Evolutionary conservation across 2,888 invertebrate species (phyloP).

Genomic region (Chrysolina haemoptera): DNA sequence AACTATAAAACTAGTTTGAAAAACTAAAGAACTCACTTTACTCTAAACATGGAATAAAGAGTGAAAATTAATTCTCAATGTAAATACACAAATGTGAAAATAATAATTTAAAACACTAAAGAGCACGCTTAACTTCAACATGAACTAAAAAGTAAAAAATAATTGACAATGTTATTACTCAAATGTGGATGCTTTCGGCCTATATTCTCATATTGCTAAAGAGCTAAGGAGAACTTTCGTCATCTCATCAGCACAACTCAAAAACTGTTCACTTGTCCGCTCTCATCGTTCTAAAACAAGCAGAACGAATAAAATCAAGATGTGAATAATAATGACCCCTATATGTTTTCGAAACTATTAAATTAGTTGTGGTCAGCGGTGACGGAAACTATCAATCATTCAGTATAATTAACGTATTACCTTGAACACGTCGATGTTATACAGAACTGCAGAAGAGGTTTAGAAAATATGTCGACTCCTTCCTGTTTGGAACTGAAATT

Average conservation of each 20-base stretch:
- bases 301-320: neutral
- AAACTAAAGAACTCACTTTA: too few relatives aligned
- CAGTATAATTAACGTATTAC: neutral
- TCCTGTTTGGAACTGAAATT: neutral
- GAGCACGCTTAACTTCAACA: too few relatives aligned
- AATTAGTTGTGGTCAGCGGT: neutral
- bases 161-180: too few relatives aligned
- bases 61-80: too few relatives aligned
- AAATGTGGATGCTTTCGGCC: too few relatives aligned
- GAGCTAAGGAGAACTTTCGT: too few relatives aligned
- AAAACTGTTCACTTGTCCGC: neutral
- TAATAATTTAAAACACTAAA: too few relatives aligned
- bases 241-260: neutral
- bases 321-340: neutral
- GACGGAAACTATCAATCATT: constrained; percentile 2
- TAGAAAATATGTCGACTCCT: neutral
- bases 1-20: too few relatives aligned
- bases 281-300: neutral
- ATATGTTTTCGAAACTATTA: neutral
- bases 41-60: too few relatives aligned
- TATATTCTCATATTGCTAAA: too few relatives aligned
- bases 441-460: neutral
- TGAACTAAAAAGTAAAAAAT: too few relatives aligned
- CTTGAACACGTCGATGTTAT: neutral
- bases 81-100: too few relatives aligned